Base-by-base conservation (phyloP, 2,888 invertebrate genomes). In the Arctia plantaginis region DNA sequence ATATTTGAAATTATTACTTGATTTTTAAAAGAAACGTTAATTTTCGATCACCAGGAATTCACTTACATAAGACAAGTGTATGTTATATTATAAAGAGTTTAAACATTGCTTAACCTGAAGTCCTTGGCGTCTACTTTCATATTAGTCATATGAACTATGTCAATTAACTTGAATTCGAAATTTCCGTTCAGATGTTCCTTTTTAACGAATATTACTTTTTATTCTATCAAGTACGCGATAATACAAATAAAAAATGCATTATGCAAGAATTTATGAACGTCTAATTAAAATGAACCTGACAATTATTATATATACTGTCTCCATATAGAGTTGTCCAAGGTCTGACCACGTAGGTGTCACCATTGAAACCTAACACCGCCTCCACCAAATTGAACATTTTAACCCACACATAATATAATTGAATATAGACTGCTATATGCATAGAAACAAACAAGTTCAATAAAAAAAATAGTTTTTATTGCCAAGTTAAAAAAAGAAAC, bases 321-420 rank as follows among this genome's bases (percentile, higher is more conserved):
- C 93, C 93, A 87, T 92, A 92, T 91, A 91, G 78, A 89, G 93
- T 33, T 71, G 39, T 69, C 77, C 93, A 94, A 95, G 95, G 95
- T 88, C 84, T 78, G 20, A 0, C 18, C 0, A 35, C 64, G 94
- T 93, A 80, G 94, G 95, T 85, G 93, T 89, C 86, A 89, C 90
- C 92, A 92, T 93, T 93, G 92, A 92, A 89, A 89, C 82, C 81
- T 89, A 83, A 79, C 83, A 82, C 86, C 87, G 83, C 89, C 93
- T 90, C 90, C 92, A 90, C 92, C 7, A 90, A 77, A 88, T 59
- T 70, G 90, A 89, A 86, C 86, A 81, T 85, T 86, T 84, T 81
- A 84, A 65, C 94, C 93, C 90, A 93, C 93, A 88, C 90, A 74
- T 76, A 77, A 81, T 82, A 81, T 84, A 33, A 75, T 80, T 85